phyloP scores from a whole-genome alignment of 2,888 invertebrate genomes.

The Ctena decussata region DNA sequence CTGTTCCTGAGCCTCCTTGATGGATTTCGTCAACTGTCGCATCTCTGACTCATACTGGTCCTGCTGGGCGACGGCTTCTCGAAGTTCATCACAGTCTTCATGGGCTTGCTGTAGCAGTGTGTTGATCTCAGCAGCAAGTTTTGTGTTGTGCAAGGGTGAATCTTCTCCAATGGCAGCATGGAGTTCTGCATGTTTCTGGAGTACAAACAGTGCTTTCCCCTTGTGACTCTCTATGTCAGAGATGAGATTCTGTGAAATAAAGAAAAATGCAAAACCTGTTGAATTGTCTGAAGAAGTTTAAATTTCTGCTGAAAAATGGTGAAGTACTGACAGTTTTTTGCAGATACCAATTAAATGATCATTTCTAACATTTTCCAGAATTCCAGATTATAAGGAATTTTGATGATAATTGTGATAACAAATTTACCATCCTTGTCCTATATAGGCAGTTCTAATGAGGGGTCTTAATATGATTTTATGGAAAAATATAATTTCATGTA shows the following conservation, averaged over 20 bases:
- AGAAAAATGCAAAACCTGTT: too few species aligned
- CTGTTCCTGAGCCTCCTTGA: conserved; percentile 77
- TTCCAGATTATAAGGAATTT: too few species aligned
- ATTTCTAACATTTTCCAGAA: too few species aligned
- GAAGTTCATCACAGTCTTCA: conserved; percentile 71
- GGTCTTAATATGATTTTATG: too few species aligned
- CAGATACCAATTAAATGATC: too few species aligned
- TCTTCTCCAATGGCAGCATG: conserved; percentile 63
- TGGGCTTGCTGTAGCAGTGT: conserved; percentile 76
- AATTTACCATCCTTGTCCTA: too few species aligned
- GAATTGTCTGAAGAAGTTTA: too few species aligned
- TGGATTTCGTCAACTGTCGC: conserved; percentile 72
- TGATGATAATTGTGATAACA: too few species aligned
- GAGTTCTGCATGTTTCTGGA: conserved; percentile 70
- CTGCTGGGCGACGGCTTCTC: conserved; percentile 76
- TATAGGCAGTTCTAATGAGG: too few species aligned
- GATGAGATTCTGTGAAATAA: conserved; percentile 75
- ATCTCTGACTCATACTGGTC: conserved; percentile 79
- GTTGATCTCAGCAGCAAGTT: conserved; percentile 77
- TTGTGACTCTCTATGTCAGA: conserved; percentile 79
- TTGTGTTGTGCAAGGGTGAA: conserved; percentile 54
- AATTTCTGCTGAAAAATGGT: too few species aligned
- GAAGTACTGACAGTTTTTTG: too few species aligned
- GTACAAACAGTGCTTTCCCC: conserved; percentile 72
- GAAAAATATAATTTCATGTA: too few species aligned